These are phyloP conservation scores for Orchesella flavescens DNA, from an alignment of 2,888 invertebrate species.

Conservation along the genomic window DNA sequence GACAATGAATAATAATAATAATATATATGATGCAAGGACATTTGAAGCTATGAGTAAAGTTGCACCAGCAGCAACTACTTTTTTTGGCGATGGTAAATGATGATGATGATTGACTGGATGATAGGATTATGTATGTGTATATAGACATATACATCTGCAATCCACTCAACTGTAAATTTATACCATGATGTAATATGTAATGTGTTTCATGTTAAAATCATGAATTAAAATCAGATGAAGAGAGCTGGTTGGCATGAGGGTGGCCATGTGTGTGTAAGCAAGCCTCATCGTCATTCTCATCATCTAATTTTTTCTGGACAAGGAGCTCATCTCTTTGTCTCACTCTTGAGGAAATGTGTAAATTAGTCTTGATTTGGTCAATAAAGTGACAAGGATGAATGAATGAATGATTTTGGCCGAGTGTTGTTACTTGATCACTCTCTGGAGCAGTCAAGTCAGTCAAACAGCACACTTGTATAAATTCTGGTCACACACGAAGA, in stretches of 20 bases:
- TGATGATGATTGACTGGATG: conserved; percentile 57
- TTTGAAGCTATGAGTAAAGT: not conserved
- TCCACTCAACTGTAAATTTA: conserved; percentile 15
- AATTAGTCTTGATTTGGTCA: conserved; percentile 63
- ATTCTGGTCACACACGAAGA: conserved; percentile 41
- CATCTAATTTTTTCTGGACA: too few species aligned
- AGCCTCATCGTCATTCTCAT: too few species aligned
- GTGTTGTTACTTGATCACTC: conserved; percentile 43
- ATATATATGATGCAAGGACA: conserved; percentile 26
- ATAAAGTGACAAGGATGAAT: conserved; percentile 63
- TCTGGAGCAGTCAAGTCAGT: too few species aligned
- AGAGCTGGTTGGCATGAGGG: conserved; percentile 2
- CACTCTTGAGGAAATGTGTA: conserved; percentile 59
- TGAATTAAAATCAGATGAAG: too few species aligned
- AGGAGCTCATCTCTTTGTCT: not conserved
- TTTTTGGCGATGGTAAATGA: too few species aligned
- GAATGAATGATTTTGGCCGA: conserved; percentile 47
- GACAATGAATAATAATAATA: conserved; percentile 28
- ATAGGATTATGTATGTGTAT: conserved; percentile 37
- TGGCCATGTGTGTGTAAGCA: conserved; percentile 4
- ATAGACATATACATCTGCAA: not conserved
- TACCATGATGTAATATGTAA: not conserved
- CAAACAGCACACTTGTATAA: not conserved
- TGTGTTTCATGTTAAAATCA: not conserved
- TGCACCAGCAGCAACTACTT: not conserved